These are phyloP conservation scores for Hippasteria phrygiana DNA, from an alignment of 53 echinoderm and acorn worm genomes.

Conservation along the genomic window DNA sequence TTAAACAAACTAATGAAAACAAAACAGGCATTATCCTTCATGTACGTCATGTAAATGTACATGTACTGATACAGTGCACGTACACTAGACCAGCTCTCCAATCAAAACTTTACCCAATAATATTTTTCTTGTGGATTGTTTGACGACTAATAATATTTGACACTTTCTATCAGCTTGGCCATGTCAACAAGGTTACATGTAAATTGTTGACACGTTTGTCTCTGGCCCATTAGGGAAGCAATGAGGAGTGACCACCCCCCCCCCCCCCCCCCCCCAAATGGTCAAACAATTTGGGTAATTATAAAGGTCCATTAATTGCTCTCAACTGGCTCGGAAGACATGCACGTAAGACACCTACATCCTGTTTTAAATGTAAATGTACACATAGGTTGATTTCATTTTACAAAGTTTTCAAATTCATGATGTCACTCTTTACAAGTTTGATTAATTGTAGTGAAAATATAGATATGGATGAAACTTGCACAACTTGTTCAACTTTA, in stretches of 20 bases:
- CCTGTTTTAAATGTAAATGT: too few species aligned
- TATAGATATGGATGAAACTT: too few species aligned
- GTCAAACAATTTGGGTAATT: neutral
- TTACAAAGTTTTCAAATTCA: too few species aligned
- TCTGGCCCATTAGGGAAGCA: neutral
- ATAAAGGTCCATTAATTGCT: neutral
- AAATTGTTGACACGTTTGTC: neutral
- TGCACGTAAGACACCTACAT: neutral
- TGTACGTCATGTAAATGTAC: neutral
- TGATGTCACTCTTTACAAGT: too few species aligned
- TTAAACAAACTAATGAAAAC: neutral
- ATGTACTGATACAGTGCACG: neutral
- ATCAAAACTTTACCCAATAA: too few species aligned
- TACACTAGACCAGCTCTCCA: neutral
- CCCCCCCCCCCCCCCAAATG: too few species aligned
- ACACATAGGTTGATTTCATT: too few species aligned
- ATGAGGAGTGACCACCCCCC: neutral
- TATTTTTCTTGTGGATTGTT: too few species aligned
- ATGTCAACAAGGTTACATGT: neutral
- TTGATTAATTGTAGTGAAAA: too few species aligned
- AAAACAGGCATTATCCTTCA: neutral
- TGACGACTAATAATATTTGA: too few species aligned
- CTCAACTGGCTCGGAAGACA: neutral
- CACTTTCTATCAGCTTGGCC: neutral
- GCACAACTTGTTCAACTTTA: too few species aligned